A percentile compares a stretch with the other conserved stretches of the same genome.
These are phyloP conservation scores for Dynastes tityus DNA, from an alignment of 2,888 invertebrate species.

Conservation along the genomic window DNA sequence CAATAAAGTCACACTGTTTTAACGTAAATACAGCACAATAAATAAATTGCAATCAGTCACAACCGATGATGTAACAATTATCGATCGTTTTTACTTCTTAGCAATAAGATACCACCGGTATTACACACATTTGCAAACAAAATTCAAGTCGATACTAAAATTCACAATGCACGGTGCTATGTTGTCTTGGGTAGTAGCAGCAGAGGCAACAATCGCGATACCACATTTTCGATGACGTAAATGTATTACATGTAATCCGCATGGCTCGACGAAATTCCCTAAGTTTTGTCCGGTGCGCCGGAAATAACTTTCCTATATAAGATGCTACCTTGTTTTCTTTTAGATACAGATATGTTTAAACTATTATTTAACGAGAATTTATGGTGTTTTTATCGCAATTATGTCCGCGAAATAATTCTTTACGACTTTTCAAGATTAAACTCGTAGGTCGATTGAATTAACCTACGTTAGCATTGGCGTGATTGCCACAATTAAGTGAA, in stretches of 20 bases:
- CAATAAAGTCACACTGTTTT: background rate
- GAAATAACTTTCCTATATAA: background rate
- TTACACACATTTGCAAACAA: conserved; percentile 45
- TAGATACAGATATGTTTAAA: background rate
- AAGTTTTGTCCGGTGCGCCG: background rate
- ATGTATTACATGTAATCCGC: conserved; percentile 22
- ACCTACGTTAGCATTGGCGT: conserved; percentile 1
- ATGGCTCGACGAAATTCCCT: conserved; percentile 13
- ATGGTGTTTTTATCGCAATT: too few species aligned
- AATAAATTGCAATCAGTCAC: background rate
- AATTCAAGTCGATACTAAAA: conserved; percentile 25
- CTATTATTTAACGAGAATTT: background rate
- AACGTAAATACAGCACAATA: conserved; percentile 5
- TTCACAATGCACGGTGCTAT: background rate
- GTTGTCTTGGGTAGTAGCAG: background rate
- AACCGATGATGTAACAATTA: background rate
- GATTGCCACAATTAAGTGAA: conserved; percentile 19
- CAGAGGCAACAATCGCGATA: conserved; percentile 5
- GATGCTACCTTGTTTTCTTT: background rate
- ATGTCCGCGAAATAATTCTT: background rate
- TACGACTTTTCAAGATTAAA: background rate
- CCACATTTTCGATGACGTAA: conserved; percentile 27
- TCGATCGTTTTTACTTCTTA: background rate
- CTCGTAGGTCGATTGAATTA: conserved; percentile 1
- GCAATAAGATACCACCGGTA: conserved; percentile 13